Evolutionary conservation across 2,888 invertebrate genomes (phyloP), one percentile per base, ranked within the genome.

Genomic region (Adineta ricciae): DNA sequence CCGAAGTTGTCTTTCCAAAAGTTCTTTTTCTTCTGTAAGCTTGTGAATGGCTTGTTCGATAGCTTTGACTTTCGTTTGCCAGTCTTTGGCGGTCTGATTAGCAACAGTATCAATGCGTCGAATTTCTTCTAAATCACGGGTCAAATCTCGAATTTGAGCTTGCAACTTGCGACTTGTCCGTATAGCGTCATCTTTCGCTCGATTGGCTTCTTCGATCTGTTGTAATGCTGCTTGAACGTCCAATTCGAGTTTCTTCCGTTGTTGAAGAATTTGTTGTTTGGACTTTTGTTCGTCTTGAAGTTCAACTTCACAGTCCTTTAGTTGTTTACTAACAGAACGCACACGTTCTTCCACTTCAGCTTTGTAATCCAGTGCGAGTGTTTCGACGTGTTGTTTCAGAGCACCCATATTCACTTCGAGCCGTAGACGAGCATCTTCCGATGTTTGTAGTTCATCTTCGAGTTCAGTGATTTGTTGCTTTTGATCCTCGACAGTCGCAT

Each of bases 371-470:
- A 93, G 93, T 83, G 96, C 92, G 89, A 97, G 97, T 73, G 97
- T 92, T 89, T 99, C 98, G 89, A 96, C 95, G 91, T 99, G 97
- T 27, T 96, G 94, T 87, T 95, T 93, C 90, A 96, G 92, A 0
- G 98, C 99, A 91, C 98, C 96, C 95, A 96, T 96, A 91, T 97
- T 99, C 52, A 99, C 99, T 91, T 99, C 99, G 83, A 97, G 92
- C 32, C 99, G 92, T 86, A 99, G 92, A 90, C 97, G 97, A 85
- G 96, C 97, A 90, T 99, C 98, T 90, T 99, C 99, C 0, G 96
- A 95, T 86, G 96, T 93, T 91, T 97, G 97, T 54, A 98, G 86
- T 86, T 90, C 90, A 86, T 90, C 90, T 86, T 90, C 90, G 64
- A 90, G 86, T 87, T 90, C 90, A 87, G 90, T 90, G 89, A 97